Base-by-base conservation (phyloP, 1,140 invertebrate species). In the Apolygus lucorum region DNA sequence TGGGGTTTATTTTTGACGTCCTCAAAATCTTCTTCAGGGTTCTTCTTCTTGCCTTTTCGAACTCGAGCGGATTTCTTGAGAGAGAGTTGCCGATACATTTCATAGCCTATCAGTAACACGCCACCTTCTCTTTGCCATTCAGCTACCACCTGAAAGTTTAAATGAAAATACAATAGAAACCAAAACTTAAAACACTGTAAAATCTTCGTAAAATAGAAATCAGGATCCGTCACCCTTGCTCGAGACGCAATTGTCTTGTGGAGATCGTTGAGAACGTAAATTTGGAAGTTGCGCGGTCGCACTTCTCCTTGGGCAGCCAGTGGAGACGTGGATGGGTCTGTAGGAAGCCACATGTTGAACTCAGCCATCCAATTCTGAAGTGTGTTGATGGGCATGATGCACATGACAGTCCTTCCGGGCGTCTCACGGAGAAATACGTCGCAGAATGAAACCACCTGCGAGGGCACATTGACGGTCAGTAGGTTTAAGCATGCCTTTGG, bases 301-400 rank as follows among this genome's bases (percentile, higher is more conserved):
- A 90, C 85, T 73, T 86, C 83, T 1, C 84, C 85, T 54, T 84
- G 81, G 1, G 80, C 79, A n/a, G 80, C 75, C 25, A 86, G 73
- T 0, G 84, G 81, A 73, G 68, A 70, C 17, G 27, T 72, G 28
- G 72, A 64, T 14, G 78, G 76, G 72, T 82, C 81, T 27, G 81
- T 81, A 2, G 93, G 93, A 63, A 93, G 78, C 95, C 96, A 99
- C 87, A 94, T 93, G 77, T 99, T 96, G 76, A 97, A 99, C 79
- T 99, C 97, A 1, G 90, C 88, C 71, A 95, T 79, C 97, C 97
- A 99, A 82, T 99, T 99, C 81, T 99, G 96, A 67, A 99, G 82
- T 1, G 96, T 99, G 81, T 99, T 99, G 68, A 99, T 98, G 0
- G 97, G 97, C 84, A 99, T 97, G 73, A 99, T 98, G 76, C 95